phyloP scores from a whole-genome alignment of 2,797 vertebrate genomes.

The Catharus ustulatus region DNA sequence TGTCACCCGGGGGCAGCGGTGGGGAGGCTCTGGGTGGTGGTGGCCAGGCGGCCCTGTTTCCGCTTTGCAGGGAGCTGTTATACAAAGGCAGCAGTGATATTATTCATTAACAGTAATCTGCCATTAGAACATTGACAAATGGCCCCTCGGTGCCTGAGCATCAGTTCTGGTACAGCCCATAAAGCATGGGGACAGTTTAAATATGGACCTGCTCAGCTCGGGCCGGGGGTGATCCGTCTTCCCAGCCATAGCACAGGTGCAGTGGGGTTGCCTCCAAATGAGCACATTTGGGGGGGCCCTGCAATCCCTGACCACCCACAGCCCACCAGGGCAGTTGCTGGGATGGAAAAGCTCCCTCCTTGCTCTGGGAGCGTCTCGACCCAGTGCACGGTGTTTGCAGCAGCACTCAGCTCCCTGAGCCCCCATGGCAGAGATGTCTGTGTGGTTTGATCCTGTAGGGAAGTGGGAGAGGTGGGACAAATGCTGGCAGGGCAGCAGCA shows the following conservation, averaged over 20 bases:
- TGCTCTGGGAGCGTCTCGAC: fast-evolving
- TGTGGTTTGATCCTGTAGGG: neutral
- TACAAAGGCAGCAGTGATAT: constrained; percentile 85
- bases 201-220: constrained; percentile 90
- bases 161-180: constrained; percentile 83
- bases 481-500: no score
- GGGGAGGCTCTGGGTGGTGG: neutral
- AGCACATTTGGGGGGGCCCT: constrained; percentile 76
- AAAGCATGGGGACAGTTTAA: constrained; percentile 97
- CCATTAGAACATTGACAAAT: constrained; percentile 89
- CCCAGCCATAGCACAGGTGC: constrained; percentile 79
- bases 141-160: constrained; percentile 76
- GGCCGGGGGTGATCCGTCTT: constrained; percentile 83
- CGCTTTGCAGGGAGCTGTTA: constrained; percentile 61
- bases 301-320: constrained; percentile 36
- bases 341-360: neutral
- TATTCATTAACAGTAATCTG: constrained; percentile 94
- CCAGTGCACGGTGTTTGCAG: fast-evolving
- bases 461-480: no score
- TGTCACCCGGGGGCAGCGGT: neutral
- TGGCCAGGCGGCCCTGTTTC: neutral
- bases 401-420: fast-evolving
- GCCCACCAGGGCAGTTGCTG: fast-evolving
- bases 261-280: constrained; percentile 79
- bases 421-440: fast-evolving